phyloP scores from a whole-genome alignment of 1,140 invertebrate genomes.

The Macrobrachium nipponense region DNA sequence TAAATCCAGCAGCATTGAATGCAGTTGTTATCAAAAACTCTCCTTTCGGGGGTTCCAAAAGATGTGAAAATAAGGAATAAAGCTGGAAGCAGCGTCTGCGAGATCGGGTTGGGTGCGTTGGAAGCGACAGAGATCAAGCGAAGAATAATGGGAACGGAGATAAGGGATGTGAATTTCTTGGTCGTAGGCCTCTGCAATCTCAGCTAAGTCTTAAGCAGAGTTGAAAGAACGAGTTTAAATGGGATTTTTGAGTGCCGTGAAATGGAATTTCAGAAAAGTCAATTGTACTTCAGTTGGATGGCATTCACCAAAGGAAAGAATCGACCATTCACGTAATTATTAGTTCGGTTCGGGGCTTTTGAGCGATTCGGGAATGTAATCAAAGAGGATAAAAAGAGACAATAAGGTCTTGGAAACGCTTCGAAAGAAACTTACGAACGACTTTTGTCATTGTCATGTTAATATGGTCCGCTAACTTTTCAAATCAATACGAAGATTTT shows the following conservation, averaged over 20 bases:
- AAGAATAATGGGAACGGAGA: slow-evolving; percentile 58
- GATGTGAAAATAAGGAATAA: too few relatives aligned
- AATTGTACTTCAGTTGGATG: slow-evolving; percentile 57
- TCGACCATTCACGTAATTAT: slow-evolving; percentile 61
- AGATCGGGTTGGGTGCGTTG: background rate
- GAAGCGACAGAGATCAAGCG: slow-evolving; percentile 44
- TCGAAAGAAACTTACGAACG: slow-evolving; percentile 59
- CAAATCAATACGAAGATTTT: slow-evolving; percentile 59
- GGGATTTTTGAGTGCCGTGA: slow-evolving; percentile 61
- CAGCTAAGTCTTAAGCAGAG: slow-evolving; percentile 60
- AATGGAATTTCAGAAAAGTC: slow-evolving; percentile 61
- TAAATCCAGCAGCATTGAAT: background rate
- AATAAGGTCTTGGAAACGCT: slow-evolving; percentile 60
- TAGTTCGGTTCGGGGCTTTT: slow-evolving; percentile 59
- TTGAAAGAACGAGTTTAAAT: slow-evolving; percentile 61
- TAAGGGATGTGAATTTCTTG: slow-evolving; percentile 54
- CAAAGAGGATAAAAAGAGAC: slow-evolving; percentile 60
- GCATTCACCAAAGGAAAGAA: slow-evolving; percentile 59
- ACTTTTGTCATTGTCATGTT: slow-evolving; percentile 62
- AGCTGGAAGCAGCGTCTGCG: background rate
- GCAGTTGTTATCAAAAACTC: too few relatives aligned
- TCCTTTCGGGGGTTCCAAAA: too few relatives aligned
- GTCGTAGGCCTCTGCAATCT: slow-evolving; percentile 54
- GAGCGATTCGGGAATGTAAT: slow-evolving; percentile 55
- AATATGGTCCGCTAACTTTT: slow-evolving; percentile 58